Percentiles rank a stretch among this genome's conserved stretches.
Conservation (phyloP, 1,140 invertebrate species). For the Asobara japonica region DNA sequence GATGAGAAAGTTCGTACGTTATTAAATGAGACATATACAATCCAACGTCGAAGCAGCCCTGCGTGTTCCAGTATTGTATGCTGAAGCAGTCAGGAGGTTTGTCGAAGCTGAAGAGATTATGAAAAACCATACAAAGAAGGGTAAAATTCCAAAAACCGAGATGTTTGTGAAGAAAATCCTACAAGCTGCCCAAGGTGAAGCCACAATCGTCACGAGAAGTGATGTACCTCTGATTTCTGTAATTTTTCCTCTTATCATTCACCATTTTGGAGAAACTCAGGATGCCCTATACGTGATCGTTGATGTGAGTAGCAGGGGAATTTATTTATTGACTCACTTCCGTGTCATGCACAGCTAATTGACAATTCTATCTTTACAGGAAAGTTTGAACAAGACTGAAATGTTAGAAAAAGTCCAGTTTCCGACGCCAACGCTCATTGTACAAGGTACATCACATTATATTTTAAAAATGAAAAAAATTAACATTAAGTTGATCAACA, state of each 20-base stretch:
- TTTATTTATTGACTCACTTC: too few species aligned
- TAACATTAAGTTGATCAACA: neutral
- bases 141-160: neutral
- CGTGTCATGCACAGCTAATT: neutral
- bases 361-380: neutral
- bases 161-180: too few species aligned
- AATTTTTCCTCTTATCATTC: too few species aligned
- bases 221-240: too few species aligned
- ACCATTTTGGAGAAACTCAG: neutral
- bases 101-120: constrained; percentile 1
- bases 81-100: neutral
- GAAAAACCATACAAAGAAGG: neutral
- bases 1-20: neutral
- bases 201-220: too few species aligned
- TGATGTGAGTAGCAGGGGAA: too few species aligned
- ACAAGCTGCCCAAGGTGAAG: too few species aligned
- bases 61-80: neutral
- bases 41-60: neutral
- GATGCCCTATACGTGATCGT: too few species aligned
- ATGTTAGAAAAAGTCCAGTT: neutral
- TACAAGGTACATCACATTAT: neutral
- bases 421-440: neutral
- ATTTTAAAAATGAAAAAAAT: neutral
- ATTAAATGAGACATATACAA: constrained; percentile 9
- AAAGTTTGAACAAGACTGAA: neutral